A percentile compares a stretch with the other conserved stretches of the same genome.
Evolutionary conservation across 2,113 vertebrate species (phyloP).

Genomic region (Perca schrenkii): DNA sequence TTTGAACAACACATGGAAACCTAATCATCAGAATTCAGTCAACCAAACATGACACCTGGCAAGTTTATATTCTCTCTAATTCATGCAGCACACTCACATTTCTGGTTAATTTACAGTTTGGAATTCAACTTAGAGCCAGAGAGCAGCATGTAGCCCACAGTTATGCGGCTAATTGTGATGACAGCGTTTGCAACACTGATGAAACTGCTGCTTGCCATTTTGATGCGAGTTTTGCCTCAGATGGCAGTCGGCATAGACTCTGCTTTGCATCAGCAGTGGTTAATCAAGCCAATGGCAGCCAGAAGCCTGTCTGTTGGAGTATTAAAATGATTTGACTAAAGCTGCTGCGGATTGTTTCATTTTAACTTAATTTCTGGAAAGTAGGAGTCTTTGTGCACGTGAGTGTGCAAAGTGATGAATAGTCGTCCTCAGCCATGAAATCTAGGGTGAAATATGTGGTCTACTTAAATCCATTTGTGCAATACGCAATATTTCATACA

Average conservation of each 20-base stretch:
- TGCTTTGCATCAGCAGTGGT: slow-evolving; percentile 55
- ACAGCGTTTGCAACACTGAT: slow-evolving; percentile 54
- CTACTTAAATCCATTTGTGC: slow-evolving; percentile 36
- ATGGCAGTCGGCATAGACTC: slow-evolving; percentile 31
- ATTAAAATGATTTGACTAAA: slow-evolving; percentile 33
- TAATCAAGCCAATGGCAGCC: slow-evolving; percentile 42
- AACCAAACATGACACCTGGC: slow-evolving; percentile 25
- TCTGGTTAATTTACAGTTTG: slow-evolving; percentile 48
- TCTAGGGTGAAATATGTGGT: slow-evolving; percentile 26
- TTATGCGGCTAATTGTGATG: slow-evolving; percentile 44
- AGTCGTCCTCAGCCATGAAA: slow-evolving; percentile 12
- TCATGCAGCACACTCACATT: slow-evolving; percentile 6
- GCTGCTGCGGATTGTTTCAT: slow-evolving; percentile 43
- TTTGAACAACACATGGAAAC: slow-evolving; percentile 21
- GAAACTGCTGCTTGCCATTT: slow-evolving; percentile 47
- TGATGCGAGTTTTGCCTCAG: slow-evolving; percentile 37
- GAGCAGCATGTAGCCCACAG: slow-evolving; percentile 35
- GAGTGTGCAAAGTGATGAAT: slow-evolving; percentile 32
- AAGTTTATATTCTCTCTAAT: slow-evolving; percentile 10
- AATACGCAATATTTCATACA: slow-evolving; percentile 39
- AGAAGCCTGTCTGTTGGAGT: slow-evolving; percentile 34
- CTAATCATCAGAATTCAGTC: slow-evolving; percentile 18
- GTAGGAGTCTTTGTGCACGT: not conserved
- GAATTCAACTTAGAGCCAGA: slow-evolving; percentile 38
- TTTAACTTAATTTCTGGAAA: slow-evolving; percentile 49